Conservation (phyloP, 2,797 vertebrate genomes). For the Xenops minutus region DNA sequence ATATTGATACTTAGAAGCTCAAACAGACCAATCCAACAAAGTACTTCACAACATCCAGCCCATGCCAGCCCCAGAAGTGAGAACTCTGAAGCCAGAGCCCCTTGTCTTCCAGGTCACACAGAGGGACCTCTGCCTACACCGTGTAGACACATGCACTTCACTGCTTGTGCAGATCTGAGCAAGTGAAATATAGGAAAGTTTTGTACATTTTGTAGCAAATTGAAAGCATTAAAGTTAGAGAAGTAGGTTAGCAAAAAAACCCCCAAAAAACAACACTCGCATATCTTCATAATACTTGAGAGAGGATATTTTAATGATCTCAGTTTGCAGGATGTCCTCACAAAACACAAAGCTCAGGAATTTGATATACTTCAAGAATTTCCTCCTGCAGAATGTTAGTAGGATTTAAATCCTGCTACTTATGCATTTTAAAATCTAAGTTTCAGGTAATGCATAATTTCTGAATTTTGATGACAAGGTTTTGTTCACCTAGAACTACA, state of each 20-base stretch:
- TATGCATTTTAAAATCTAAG: neutral
- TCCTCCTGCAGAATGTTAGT: neutral
- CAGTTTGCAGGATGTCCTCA: neutral
- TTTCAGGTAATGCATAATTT: neutral
- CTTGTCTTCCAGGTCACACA: rapidly evolving
- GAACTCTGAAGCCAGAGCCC: neutral
- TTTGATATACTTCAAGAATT: neutral
- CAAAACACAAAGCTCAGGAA: neutral
- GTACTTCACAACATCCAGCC: rapidly evolving
- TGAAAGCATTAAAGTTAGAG: too few species aligned
- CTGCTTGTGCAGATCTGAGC: neutral
- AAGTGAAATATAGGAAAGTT: neutral
- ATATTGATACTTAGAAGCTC: neutral
- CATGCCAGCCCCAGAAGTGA: neutral
- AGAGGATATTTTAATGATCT: neutral
- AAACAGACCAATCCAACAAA: neutral
- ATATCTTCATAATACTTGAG: neutral
- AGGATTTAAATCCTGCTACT: neutral
- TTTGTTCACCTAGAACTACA: neutral
- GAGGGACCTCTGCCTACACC: too few species aligned
- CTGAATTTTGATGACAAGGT: neutral
- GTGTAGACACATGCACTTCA: rapidly evolving
- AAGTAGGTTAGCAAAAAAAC: too few species aligned
- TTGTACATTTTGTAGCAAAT: too few species aligned
- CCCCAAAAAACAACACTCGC: too few species aligned